Evolutionary conservation across 2,797 vertebrate genomes (phyloP), one percentile per base, ranked within the genome.

Genomic region (Melanogrammus aeglefinus): DNA sequence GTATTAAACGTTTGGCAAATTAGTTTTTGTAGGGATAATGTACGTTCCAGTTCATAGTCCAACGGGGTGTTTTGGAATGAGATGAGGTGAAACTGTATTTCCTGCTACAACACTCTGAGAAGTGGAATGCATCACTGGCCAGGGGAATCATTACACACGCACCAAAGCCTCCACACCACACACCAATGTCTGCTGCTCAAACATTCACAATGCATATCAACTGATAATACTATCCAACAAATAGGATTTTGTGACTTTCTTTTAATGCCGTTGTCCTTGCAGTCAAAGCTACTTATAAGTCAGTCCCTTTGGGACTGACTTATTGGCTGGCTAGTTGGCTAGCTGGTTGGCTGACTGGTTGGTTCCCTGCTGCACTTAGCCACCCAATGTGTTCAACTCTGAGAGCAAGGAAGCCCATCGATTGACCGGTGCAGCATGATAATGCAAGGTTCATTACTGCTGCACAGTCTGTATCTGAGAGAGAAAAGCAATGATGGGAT

Each of bases 381-480:
- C 57, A 63, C 57, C 57, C 57, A 21, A 21, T 24, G 57, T n/a
- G 57, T 8, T 63, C 57, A 63, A 8, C 57, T 63, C 57, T n/a
- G n/a, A 8, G 57, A 24, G 57, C 21, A n/a, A 24, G 57, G 21
- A n/a, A 24, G 87, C 76, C 69, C 75, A 90, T 92, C 90, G 74
- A 88, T 88, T 79, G 24, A 72, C 79, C 47, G 18, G 73, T 78
- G 76, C 88, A 85, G 84, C 77, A 73, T 66, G 83, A 47, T 38
- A 82, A 78, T 72, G 75, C 76, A 71, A 75, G 75, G 77, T 87
- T 91, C 86, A 89, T 92, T 85, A 86, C 69, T 74, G 75, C 83
- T 83, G 82, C 77, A 79, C 75, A 77, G 76, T 63, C 77, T 51
- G 47, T 51, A 51, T 51, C 47, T 57, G 47, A 77, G 81, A 81